Evolutionary conservation across 2,113 vertebrate genomes (phyloP).

Genomic region (Anser brachyrhynchus): DNA sequence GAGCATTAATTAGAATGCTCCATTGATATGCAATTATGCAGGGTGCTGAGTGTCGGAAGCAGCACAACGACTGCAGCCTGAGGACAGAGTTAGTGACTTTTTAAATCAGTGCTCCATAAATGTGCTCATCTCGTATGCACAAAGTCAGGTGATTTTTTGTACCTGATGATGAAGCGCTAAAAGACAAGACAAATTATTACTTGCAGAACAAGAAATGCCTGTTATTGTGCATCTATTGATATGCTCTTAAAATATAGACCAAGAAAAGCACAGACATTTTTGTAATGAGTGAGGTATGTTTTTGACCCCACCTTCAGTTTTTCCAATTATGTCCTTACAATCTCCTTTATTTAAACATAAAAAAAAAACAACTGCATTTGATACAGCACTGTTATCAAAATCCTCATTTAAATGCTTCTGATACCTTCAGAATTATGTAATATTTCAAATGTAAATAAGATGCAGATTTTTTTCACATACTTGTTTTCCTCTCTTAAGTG

Average conservation of each 20-base stretch:
- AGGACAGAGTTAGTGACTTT: background rate
- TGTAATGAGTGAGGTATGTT: slow-evolving; percentile 29
- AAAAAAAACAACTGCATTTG: background rate
- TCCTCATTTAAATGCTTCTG: slow-evolving; percentile 15
- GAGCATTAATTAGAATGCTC: background rate
- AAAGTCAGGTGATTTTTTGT: background rate
- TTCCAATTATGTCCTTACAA: background rate
- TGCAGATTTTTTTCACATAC: slow-evolving; percentile 50
- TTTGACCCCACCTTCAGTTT: slow-evolving; percentile 23
- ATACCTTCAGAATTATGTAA: slow-evolving; percentile 27
- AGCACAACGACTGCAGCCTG: background rate
- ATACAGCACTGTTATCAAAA: background rate
- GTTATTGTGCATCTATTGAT: slow-evolving; percentile 16
- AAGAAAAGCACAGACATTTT: slow-evolving; percentile 20
- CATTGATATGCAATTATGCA: background rate
- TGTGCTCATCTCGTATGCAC: background rate
- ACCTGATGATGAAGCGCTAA: background rate
- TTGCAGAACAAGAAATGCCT: slow-evolving; percentile 22
- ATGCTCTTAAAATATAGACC: background rate
- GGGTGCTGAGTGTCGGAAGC: background rate
- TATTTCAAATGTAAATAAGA: slow-evolving; percentile 51
- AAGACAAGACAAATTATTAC: slow-evolving; percentile 2
- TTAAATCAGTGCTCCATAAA: background rate
- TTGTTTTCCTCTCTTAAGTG: background rate
- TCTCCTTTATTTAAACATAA: slow-evolving; percentile 40